These are phyloP conservation scores for Spea bombifrons DNA, from an alignment of 2,113 vertebrate genomes.

Conservation along the genomic window DNA sequence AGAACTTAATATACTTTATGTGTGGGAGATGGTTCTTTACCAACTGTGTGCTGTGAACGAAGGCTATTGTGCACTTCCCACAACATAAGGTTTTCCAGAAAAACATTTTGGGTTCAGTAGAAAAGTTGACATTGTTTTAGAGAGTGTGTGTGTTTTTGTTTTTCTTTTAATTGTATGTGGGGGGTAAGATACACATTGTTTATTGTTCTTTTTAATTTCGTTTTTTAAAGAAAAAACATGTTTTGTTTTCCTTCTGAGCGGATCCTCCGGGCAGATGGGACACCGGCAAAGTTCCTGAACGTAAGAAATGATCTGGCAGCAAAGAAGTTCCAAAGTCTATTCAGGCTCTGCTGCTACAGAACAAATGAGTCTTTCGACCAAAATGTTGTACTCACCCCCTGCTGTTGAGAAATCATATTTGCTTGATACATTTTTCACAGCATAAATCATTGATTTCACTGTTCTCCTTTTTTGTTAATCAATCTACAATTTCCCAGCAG, in stretches of 20 bases:
- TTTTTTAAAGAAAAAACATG: constrained; percentile 11
- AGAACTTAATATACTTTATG: constrained; percentile 24
- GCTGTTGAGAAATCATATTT: constrained; percentile 19
- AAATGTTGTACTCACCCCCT: constrained; percentile 31
- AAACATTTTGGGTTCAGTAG: constrained; percentile 23
- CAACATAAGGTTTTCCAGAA: constrained; percentile 21
- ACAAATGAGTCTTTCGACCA: neutral
- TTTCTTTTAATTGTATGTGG: constrained; percentile 41
- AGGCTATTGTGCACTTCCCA: constrained; percentile 38
- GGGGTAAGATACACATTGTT: constrained; percentile 43
- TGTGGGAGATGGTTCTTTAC: constrained; percentile 36
- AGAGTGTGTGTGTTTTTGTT: neutral
- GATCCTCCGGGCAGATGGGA: constrained; percentile 39
- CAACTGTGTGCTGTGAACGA: constrained; percentile 33
- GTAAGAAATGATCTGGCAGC: constrained; percentile 20
- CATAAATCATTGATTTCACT: too few relatives aligned
- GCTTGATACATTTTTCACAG: neutral
- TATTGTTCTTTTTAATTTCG: constrained; percentile 42
- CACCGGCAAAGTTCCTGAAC: constrained; percentile 23
- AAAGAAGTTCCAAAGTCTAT: constrained; percentile 11
- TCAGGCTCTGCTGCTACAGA: constrained; percentile 13
- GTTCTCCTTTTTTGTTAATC: too few relatives aligned
- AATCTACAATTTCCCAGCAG: too few relatives aligned
- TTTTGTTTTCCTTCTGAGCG: constrained; percentile 29
- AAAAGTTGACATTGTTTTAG: constrained; percentile 10